Conservation (phyloP, 2,888 invertebrate species). For the Sphinx pinastri region DNA sequence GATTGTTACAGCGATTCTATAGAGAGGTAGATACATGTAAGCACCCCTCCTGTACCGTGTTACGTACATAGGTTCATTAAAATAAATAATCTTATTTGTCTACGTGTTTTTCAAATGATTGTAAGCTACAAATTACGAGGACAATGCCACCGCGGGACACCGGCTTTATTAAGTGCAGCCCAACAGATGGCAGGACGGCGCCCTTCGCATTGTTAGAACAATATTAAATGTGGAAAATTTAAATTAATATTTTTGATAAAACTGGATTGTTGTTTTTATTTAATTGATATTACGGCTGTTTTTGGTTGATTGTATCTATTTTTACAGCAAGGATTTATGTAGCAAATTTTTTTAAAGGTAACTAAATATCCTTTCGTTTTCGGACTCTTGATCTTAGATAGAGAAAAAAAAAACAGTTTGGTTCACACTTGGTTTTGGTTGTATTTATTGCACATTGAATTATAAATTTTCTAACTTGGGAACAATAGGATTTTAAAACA, state of each 20-base stretch:
- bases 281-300: background rate
- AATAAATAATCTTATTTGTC: constrained; percentile 79
- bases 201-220: constrained; percentile 39
- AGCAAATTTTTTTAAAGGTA: too few species aligned
- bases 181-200: constrained; percentile 71
- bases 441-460: background rate
- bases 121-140: constrained; percentile 78
- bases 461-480: too few species aligned
- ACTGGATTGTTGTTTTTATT: background rate
- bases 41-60: constrained; percentile 28
- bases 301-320: background rate
- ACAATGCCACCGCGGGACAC: constrained; percentile 78
- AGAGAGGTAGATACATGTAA: background rate
- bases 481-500: too few species aligned
- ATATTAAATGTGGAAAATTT: constrained; percentile 23
- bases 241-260: constrained; percentile 17
- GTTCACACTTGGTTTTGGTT: too few species aligned
- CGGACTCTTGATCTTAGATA: too few species aligned
- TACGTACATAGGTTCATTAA: constrained; percentile 65
- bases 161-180: constrained; percentile 67
- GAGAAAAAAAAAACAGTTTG: too few species aligned
- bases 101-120: constrained; percentile 73
- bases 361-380: too few species aligned
- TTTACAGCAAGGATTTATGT: background rate
- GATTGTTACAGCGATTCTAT: background rate